Conservation (phyloP, 2,113 vertebrate species). For the Pterocles burchelli region DNA sequence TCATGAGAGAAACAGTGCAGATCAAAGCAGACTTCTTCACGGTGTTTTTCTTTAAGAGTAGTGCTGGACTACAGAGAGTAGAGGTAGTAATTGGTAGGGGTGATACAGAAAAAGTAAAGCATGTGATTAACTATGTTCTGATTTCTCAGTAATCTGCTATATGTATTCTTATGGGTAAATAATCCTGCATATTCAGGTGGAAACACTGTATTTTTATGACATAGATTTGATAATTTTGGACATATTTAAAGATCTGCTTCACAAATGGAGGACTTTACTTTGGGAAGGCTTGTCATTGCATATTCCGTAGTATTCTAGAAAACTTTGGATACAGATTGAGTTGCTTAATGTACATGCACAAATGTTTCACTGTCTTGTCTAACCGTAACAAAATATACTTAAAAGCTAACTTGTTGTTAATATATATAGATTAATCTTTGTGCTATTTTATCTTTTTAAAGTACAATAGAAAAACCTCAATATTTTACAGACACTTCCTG, state of each 20-base stretch:
- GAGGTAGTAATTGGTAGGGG: background rate
- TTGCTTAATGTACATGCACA: background rate
- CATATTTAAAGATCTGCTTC: background rate
- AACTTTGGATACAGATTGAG: background rate
- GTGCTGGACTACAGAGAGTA: background rate
- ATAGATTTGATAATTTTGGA: background rate
- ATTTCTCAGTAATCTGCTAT: background rate
- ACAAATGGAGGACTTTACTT: background rate
- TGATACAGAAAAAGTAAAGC: background rate
- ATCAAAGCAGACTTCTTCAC: background rate
- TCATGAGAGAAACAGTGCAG: fast-evolving
- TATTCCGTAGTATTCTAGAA: background rate
- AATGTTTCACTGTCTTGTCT: background rate
- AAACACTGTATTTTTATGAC: background rate
- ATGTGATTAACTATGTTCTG: background rate
- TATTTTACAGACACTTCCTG: background rate
- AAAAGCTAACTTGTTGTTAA: background rate
- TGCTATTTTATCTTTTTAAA: background rate
- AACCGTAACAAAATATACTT: background rate
- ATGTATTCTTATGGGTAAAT: background rate
- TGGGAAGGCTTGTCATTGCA: background rate
- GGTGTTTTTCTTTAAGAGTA: background rate
- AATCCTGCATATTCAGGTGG: background rate
- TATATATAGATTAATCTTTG: background rate
- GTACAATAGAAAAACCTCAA: background rate